phyloP scores from a whole-genome alignment of 2,888 invertebrate species.

The Drosophila helvetica region DNA sequence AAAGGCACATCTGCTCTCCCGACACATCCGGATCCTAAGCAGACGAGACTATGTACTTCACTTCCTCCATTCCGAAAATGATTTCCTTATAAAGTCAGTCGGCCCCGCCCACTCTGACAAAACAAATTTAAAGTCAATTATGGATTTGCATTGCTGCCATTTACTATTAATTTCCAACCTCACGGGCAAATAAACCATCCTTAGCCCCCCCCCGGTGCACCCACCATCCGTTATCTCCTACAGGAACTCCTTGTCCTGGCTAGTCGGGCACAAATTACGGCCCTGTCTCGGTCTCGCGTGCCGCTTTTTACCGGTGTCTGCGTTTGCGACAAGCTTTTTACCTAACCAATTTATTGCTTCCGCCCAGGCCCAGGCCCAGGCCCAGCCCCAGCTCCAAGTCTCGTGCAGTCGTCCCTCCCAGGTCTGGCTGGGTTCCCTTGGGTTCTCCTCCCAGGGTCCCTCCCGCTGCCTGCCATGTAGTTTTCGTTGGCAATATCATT shows the following conservation, averaged over 20 bases:
- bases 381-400: conserved; percentile 1
- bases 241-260: conserved; percentile 1
- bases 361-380: conserved; percentile 39
- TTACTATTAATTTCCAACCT: conserved; percentile 59
- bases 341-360: conserved; percentile 77
- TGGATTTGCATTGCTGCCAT: conserved; percentile 30
- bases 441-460: conserved; percentile 8
- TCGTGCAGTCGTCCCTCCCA: conserved; percentile 12
- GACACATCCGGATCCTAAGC: not conserved
- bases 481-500: conserved; percentile 23
- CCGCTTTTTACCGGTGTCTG: conserved; percentile 56
- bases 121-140: conserved; percentile 41
- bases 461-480: not conserved
- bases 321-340: conserved; percentile 75
- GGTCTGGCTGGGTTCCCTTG: conserved; percentile 23
- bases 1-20: not conserved
- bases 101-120: conserved; percentile 17
- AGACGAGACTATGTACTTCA: not conserved
- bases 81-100: not conserved
- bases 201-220: conserved; percentile 5
- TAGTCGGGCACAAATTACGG: conserved; percentile 52
- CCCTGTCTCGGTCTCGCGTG: conserved; percentile 58
- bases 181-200: conserved; percentile 53
- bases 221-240: conserved; percentile 8
- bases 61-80: not conserved